Percentiles rank a stretch among this genome's conserved stretches.
Conservation (phyloP, 2,113 vertebrate species). For the Leucosticte australis region DNA sequence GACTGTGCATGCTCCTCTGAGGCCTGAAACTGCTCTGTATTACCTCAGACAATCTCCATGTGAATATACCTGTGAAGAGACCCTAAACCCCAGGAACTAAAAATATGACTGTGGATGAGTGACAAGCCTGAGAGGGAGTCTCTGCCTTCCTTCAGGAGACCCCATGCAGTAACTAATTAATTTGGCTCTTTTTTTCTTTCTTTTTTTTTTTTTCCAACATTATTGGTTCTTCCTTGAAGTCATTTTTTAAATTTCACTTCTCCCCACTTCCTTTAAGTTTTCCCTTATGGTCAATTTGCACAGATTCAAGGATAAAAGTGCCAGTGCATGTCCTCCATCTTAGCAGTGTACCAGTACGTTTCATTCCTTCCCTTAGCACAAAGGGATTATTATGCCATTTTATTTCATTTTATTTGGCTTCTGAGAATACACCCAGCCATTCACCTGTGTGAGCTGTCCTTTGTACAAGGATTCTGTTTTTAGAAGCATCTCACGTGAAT, state of each 20-base stretch:
- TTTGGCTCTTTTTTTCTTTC: background rate
- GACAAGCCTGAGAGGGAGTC: background rate
- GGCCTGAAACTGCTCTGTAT: accelerated
- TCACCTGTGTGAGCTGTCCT: background rate
- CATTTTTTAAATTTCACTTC: background rate
- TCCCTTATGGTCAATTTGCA: background rate
- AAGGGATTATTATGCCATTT: background rate
- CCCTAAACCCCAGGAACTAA: background rate
- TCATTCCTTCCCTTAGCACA: background rate
- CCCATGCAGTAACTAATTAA: background rate
- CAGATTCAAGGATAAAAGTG: background rate
- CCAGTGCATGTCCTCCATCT: background rate
- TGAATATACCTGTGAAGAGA: background rate
- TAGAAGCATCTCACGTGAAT: background rate
- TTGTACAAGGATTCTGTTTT: background rate
- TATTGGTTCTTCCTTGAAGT: background rate
- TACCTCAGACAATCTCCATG: background rate
- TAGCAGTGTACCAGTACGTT: background rate
- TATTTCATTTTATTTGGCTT: background rate
- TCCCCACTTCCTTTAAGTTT: background rate
- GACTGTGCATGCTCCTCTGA: background rate
- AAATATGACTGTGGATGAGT: background rate
- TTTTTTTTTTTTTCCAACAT: background rate
- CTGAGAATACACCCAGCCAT: background rate
- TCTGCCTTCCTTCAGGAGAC: background rate